phyloP scores from a whole-genome alignment of 2,113 vertebrate genomes.

The Trichechus manatus region DNA sequence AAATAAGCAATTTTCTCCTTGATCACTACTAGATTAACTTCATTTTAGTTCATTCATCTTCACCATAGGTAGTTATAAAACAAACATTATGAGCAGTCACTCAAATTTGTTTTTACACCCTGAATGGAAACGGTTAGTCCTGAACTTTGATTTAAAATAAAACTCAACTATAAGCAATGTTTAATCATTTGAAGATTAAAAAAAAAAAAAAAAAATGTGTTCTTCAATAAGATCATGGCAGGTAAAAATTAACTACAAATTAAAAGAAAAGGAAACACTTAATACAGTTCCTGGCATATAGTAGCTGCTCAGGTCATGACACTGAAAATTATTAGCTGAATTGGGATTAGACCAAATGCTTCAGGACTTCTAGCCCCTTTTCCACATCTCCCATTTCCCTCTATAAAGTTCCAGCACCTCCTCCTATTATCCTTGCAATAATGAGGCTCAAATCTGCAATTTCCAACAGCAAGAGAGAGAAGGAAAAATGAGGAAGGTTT shows the following conservation, averaged over 20 bases:
- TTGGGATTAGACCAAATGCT: background rate
- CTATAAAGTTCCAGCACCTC: background rate
- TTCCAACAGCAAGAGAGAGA: background rate
- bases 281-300: background rate
- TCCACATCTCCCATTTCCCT: background rate
- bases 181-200: slow-evolving; percentile 11
- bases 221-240: slow-evolving; percentile 42
- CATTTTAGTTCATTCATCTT: slow-evolving; percentile 44
- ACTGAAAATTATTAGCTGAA: slow-evolving; percentile 56
- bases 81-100: slow-evolving; percentile 29
- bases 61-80: slow-evolving; percentile 34
- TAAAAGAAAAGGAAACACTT: slow-evolving; percentile 35
- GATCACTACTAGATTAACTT: background rate
- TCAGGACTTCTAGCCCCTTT: background rate
- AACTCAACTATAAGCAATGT: slow-evolving; percentile 25
- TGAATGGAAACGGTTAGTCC: slow-evolving; percentile 42
- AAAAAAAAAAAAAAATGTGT: background rate
- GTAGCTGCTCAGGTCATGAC: slow-evolving; percentile 21
- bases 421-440: background rate
- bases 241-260: slow-evolving; percentile 63
- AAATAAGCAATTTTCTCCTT: slow-evolving; percentile 37
- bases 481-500: background rate
- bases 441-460: background rate
- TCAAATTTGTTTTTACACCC: slow-evolving; percentile 48
- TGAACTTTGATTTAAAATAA: slow-evolving; percentile 53